Base-by-base conservation (phyloP, 2,797 vertebrate genomes). In the Thamnophis elegans region DNA sequence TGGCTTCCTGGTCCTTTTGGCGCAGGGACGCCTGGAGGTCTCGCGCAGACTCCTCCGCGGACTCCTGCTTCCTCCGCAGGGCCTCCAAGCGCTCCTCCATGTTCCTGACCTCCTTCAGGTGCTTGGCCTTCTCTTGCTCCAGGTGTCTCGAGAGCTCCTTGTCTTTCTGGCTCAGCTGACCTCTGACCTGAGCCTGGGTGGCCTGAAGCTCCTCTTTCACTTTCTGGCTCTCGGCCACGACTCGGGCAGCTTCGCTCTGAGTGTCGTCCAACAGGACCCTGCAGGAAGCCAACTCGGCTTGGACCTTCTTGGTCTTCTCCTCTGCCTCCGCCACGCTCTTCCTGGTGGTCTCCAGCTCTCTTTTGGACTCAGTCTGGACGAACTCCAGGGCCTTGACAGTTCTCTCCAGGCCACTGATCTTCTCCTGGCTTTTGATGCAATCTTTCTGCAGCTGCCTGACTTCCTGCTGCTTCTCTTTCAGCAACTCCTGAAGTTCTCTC, bases 391-490 rank as follows among this genome's bases (percentile, higher is more conserved):
- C 98, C 94, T 99, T 99, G 2, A 97, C 91, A 5, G 98, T 98
- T 94, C 97, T 98, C 56, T 98, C 98, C 91, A 99, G 96, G 87
- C 98, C 97, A 47, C 99, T 99, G 94, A 98, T 99, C 95, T 98
- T 98, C 96, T 99, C 99, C 96, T 99, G 99, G 97, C 98, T 99
- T 92, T 97, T 97, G 95, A 99, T 99, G 94, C 98, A 98, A 95
- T 99, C 99, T 90, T 97, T 99, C 96, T 99, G 99, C 93, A 99
- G 97, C 97, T 99, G 99, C 58, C 98, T 98, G 3, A 99, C 98
- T 95, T 99, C 99, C 95, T 99, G 97, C 95, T 99, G 99, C 93
- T 99, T 99, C 95, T 99, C 98, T 95, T 98, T 98, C 94, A 99
- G 96, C 93, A 99, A 97, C 28, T 99, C 99, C 95, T 99, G 99